Percentiles rank a stretch among this genome's conserved stretches.
Evolutionary conservation across 1,140 invertebrate genomes (phyloP).

Genomic region (Piezodorus guildinii): DNA sequence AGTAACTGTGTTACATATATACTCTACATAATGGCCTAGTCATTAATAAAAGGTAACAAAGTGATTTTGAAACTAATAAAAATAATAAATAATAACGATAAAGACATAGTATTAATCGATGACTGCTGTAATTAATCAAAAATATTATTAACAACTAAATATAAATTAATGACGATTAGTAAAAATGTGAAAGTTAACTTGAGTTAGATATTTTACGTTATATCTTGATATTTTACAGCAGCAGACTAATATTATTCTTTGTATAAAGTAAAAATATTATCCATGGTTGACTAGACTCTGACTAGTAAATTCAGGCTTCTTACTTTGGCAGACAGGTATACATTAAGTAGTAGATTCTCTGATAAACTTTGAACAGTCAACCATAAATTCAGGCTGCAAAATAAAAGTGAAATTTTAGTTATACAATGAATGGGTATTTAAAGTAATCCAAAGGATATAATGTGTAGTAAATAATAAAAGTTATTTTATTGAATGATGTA

Average conservation of each 20-base stretch:
- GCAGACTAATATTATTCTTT: conserved; percentile 14
- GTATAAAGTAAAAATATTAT: conserved; percentile 8
- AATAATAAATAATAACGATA: conserved; percentile 8
- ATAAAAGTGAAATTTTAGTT: not conserved
- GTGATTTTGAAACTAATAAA: conserved; percentile 15
- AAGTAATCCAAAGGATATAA: too few species aligned
- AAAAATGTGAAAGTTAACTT: not conserved
- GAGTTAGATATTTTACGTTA: not conserved
- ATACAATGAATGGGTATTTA: too few species aligned
- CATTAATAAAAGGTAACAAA: conserved; percentile 15
- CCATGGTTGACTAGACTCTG: conserved; percentile 13
- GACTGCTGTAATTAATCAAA: conserved; percentile 3
- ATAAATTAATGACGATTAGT: not conserved
- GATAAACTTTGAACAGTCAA: conserved; percentile 1
- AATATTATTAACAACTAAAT: not conserved
- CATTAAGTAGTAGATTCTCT: not conserved
- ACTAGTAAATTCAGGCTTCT: conserved; percentile 14
- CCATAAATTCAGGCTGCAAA: not conserved
- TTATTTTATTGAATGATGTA: too few species aligned
- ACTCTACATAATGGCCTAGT: conserved; percentile 14
- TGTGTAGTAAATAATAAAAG: too few species aligned
- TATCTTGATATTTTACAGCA: conserved; percentile 6
- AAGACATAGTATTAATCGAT: not conserved
- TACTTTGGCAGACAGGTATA: conserved; percentile 5
- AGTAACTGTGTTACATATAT: conserved; percentile 16